Percentiles rank a stretch among this genome's conserved stretches.
Conservation (phyloP, 2,113 vertebrate genomes). For the Fregata magnificens region DNA sequence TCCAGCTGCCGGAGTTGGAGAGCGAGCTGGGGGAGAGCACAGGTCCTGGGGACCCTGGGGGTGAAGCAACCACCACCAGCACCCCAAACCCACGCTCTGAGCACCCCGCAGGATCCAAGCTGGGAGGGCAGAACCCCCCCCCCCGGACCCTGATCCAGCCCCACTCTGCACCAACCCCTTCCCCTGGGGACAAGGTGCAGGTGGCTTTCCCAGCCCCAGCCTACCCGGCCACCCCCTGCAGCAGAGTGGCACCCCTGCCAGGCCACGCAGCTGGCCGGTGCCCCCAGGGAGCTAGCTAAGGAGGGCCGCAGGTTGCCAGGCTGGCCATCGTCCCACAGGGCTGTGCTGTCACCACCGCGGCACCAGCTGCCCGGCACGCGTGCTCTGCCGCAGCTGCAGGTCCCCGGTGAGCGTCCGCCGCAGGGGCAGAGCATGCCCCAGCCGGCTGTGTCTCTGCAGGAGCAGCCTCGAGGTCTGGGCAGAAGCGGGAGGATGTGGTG, state of each 20-base stretch:
- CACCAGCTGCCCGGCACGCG: neutral
- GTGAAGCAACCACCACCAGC: neutral
- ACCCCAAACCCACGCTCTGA: neutral
- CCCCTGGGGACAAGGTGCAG: neutral
- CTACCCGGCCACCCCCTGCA: neutral
- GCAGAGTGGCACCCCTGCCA: neutral
- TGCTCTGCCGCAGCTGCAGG: neutral
- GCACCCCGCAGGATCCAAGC: neutral
- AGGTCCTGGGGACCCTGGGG: neutral
- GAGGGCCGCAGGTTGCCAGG: rapidly evolving
- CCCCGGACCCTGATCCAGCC: rapidly evolving
- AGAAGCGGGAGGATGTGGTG: rapidly evolving
- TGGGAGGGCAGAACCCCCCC: neutral
- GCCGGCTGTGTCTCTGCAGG: neutral
- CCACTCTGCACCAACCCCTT: neutral
- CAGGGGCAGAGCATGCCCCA: neutral
- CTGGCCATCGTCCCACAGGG: neutral
- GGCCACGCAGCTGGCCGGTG: neutral
- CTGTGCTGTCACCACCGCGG: rapidly evolving
- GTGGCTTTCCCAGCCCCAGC: neutral
- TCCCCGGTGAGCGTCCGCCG: rapidly evolving
- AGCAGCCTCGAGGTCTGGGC: neutral
- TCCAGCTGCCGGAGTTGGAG: neutral
- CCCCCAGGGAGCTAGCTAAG: rapidly evolving
- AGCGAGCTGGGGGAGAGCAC: neutral